Evolutionary conservation across 2,113 vertebrate species (phyloP).

Genomic region (Campylomormyrus numenius): DNA sequence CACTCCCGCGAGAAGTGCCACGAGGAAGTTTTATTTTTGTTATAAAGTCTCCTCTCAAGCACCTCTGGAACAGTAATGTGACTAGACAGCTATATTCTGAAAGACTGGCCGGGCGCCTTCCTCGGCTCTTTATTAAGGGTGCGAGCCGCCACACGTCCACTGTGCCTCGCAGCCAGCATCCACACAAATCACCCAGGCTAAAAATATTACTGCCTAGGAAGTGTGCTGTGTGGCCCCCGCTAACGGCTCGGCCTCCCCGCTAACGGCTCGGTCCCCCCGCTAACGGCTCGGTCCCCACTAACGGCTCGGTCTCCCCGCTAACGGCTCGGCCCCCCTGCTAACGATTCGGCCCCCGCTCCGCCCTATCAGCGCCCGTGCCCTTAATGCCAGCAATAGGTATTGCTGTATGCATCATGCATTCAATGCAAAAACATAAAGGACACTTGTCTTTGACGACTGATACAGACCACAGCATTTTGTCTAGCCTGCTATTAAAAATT

Average conservation of each 20-base stretch:
- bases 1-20: background rate
- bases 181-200: background rate
- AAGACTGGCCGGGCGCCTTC: background rate
- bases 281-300: too few relatives aligned
- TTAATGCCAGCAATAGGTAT: background rate
- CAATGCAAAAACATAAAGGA: background rate
- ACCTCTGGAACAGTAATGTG: background rate
- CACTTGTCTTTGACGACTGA: background rate
- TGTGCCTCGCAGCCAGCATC: background rate
- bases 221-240: background rate
- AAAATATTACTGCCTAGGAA: background rate
- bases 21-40: background rate
- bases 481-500: background rate
- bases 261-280: background rate
- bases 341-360: background rate
- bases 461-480: background rate
- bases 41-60: background rate
- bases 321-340: background rate
- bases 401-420: background rate
- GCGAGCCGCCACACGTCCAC: background rate
- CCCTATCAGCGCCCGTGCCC: background rate
- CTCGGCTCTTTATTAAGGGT: background rate
- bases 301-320: background rate
- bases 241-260: background rate
- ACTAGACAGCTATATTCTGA: slow-evolving; percentile 2